phyloP scores from a whole-genome alignment of 2,888 invertebrate species.

The Chesias legatella region DNA sequence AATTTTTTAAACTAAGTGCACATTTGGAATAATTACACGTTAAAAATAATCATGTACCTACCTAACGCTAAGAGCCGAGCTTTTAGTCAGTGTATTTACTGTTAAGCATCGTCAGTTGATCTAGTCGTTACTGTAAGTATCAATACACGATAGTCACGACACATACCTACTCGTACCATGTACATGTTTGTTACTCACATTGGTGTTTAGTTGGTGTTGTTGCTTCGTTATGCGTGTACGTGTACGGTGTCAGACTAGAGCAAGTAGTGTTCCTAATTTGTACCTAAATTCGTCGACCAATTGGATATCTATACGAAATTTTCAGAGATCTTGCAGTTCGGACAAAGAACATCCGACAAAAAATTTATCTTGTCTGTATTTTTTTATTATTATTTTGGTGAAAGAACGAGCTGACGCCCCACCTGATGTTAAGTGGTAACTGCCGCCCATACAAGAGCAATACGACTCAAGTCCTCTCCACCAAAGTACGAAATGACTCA shows the following conservation, averaged over 20 bases:
- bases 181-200: constrained; percentile 37
- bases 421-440: no score
- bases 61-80: constrained; percentile 46
- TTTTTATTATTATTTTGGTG: no score
- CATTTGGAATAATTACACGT: constrained; percentile 46
- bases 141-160: constrained; percentile 38
- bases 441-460: no score
- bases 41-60: constrained; percentile 38
- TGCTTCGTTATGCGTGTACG: constrained; percentile 55
- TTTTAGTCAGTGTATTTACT: constrained; percentile 48
- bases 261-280: constrained; percentile 57
- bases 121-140: constrained; percentile 36
- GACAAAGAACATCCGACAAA: no score
- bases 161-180: constrained; percentile 4
- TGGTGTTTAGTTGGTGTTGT: constrained; percentile 77
- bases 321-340: constrained; percentile 45
- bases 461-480: no score
- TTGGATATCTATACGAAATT: constrained; percentile 45
- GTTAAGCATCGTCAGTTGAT: constrained; percentile 20
- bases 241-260: constrained; percentile 59
- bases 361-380: no score
- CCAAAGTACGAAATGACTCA: no score
- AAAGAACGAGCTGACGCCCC: no score
- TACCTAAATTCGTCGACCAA: constrained; percentile 43
- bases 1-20: constrained; percentile 39